Evolutionary conservation across 2,797 vertebrate species (phyloP).

Genomic region (Mormyrops boulengeri): DNA sequence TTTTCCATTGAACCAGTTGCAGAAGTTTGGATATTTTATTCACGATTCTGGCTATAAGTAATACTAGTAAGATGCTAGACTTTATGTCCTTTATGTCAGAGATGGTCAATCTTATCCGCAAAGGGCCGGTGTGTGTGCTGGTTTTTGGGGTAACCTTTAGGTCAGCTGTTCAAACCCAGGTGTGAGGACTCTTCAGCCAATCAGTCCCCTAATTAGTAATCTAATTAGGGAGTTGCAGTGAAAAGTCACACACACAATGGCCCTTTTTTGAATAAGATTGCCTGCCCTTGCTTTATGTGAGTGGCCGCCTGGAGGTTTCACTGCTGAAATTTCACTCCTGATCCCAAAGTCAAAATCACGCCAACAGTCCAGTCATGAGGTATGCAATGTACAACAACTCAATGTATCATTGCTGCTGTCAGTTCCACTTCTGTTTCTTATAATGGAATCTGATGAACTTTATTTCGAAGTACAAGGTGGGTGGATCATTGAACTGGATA

Average conservation of each 20-base stretch:
- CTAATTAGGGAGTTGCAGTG: not conserved
- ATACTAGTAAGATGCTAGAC: not conserved
- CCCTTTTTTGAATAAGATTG: not conserved
- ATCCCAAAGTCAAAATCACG: not conserved
- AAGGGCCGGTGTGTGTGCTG: not conserved
- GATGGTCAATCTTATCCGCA: constrained; percentile 44
- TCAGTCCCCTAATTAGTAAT: not conserved
- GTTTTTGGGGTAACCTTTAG: not conserved
- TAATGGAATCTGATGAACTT: not conserved
- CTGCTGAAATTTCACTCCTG: not conserved
- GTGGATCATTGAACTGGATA: not conserved
- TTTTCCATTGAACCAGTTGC: constrained; percentile 51
- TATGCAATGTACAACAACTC: not conserved
- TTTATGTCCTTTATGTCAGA: constrained; percentile 41
- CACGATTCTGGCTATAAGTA: not conserved
- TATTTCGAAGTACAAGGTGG: not conserved
- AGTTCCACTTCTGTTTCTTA: not conserved
- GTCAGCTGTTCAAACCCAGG: not conserved
- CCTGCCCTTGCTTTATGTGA: constrained; percentile 42
- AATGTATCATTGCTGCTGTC: not conserved
- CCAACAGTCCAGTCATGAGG: not conserved
- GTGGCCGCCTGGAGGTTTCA: constrained; percentile 45
- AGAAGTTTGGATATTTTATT: constrained; percentile 19
- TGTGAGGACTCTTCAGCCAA: not conserved
- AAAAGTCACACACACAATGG: not conserved